A percentile compares a stretch with the other conserved stretches of the same genome.
phyloP scores from a whole-genome alignment of 1,140 invertebrate species.

The Drosophila sulfurigaster region DNA sequence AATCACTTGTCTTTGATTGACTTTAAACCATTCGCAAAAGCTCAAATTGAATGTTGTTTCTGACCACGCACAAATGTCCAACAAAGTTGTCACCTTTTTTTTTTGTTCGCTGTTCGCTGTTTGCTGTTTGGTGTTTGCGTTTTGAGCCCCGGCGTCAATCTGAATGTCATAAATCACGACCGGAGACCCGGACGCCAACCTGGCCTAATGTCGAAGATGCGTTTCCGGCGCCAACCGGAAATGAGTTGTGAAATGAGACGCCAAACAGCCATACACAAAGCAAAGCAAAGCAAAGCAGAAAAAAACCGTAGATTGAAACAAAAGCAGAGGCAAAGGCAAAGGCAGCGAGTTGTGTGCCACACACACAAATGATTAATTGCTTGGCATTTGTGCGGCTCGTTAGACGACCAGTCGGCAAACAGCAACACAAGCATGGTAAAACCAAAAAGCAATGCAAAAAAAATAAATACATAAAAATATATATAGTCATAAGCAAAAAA shows the following conservation, averaged over 20 bases:
- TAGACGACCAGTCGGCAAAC: conserved; percentile 39
- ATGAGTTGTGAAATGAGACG: conserved; percentile 61
- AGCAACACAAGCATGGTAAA: conserved; percentile 38
- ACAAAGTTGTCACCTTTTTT: conserved; percentile 54
- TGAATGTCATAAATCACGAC: conserved; percentile 55
- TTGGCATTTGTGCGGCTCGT: conserved; percentile 57
- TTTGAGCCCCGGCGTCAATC: conserved; percentile 35
- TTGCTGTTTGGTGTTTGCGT: conserved; percentile 28
- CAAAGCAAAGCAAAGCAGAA: background rate
- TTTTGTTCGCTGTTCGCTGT: conserved; percentile 8
- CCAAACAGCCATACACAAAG: conserved; percentile 26
- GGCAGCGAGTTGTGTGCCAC: conserved; percentile 13
- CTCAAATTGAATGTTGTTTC: conserved; percentile 43
- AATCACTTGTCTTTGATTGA: conserved; percentile 47
- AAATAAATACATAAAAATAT: conserved; percentile 10
- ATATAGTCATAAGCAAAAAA: conserved; percentile 9
- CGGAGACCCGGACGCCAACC: conserved; percentile 37
- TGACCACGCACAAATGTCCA: conserved; percentile 8
- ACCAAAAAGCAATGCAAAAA: background rate
- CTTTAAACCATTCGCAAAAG: conserved; percentile 34
- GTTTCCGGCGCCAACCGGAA: conserved; percentile 58
- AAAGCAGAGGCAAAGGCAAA: conserved; percentile 11
- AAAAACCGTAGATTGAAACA: background rate
- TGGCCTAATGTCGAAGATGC: conserved; percentile 58
- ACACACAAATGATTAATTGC: conserved; percentile 57